Base-by-base conservation (phyloP, 2,113 vertebrate species). In the Saccopteryx leptura region DNA sequence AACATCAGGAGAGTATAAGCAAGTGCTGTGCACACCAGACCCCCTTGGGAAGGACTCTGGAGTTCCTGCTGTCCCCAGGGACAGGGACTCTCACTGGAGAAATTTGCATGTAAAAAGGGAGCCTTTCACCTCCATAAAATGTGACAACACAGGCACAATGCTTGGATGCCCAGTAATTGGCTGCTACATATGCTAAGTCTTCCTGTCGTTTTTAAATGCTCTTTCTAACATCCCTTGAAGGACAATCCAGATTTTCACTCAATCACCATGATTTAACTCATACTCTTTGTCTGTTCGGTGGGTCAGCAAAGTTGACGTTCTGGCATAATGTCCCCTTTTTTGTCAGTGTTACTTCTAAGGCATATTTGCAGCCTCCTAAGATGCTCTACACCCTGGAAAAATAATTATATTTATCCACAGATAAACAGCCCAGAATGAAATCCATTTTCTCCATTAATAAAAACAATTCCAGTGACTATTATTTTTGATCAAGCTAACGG, bases 401-500 rank as follows among this genome's bases (percentile, higher is more conserved):
- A 80, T 65, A 54, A 90, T 68, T 56, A n/a, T 19, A 58, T 61
- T 90, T 68, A 60, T 75, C 33, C 66, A 76, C 61, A 81, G 65
- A 93, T 80, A 92, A 87, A n/a, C n/a, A 91, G 50, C 63, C 56
- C 52, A 85, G 56, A 72, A 66, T 78, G 39, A 88, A 94, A 93
- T 88, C 80, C 54, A 58, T 93, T 81, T 92, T 93, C 80, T 91
- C 75, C 21, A 10, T 65, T 80, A 93, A 93, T 83, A 69, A 88
- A 66, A 94, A 93, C 28, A 26, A 88, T 66, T 9, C 19, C 4
- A 68, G 66, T 80, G 87, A 61, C 39, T 90, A 74, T 66, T 80
- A 61, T 46, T 93, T 93, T 50, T 74, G 76, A 96, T 88, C 66
- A 50, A 71, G 56, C 63, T 26, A 93, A 65, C 91, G 18, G 74